phyloP scores from a whole-genome alignment of 2,113 vertebrate species.

The Silurus asotus region DNA sequence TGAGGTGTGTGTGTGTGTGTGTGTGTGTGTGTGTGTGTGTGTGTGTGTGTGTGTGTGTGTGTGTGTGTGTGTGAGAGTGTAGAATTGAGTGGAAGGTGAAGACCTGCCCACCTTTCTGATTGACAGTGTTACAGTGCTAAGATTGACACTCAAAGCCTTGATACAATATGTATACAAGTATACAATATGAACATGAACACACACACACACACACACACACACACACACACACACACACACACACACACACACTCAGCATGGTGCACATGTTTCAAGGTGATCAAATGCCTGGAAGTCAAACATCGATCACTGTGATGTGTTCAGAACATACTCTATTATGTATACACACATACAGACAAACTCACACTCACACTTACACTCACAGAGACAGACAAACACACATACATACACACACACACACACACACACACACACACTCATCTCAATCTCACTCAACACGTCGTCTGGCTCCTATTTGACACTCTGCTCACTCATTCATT shows the following conservation, averaged over 20 bases:
- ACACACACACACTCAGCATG: conserved; percentile 26
- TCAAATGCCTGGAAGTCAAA: conserved; percentile 69
- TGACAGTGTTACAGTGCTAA: too few species aligned
- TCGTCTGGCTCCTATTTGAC: conserved; percentile 62
- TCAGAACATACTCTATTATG: conserved; percentile 22
- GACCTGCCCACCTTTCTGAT: neutral
- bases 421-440: too few species aligned
- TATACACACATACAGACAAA: conserved; percentile 18
- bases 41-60: neutral
- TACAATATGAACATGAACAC: too few species aligned
- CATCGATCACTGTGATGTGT: conserved; percentile 66
- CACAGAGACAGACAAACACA: conserved; percentile 16
- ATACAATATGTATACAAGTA: too few species aligned
- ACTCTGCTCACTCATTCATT: conserved; percentile 63
- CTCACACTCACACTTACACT: conserved; percentile 27
- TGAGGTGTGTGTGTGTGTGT: neutral
- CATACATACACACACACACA: neutral
- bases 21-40: too few species aligned
- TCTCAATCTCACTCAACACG: conserved; percentile 48
- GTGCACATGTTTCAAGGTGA: conserved; percentile 66
- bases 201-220: conserved; percentile 10
- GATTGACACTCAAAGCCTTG: too few species aligned
- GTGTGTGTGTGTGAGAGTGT: too few species aligned
- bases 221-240: conserved; percentile 49
- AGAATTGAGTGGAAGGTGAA: neutral